phyloP scores from a whole-genome alignment of 1,140 invertebrate genomes.

The Conopomorpha cramerella region DNA sequence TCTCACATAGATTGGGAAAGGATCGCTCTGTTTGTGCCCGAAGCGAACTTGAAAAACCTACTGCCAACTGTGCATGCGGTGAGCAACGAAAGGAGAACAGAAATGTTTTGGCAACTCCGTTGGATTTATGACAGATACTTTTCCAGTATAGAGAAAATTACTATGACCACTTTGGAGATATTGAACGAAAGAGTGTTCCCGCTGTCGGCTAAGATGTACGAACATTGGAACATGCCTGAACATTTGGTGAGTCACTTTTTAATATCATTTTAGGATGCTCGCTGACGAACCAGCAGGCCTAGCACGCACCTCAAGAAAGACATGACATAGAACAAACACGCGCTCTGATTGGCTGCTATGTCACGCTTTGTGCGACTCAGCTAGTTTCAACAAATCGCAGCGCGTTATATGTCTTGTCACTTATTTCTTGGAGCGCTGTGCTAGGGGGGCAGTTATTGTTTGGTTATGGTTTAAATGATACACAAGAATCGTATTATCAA shows the following conservation, averaged over 20 bases:
- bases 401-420: no score
- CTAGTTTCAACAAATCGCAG: no score
- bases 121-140: slow-evolving; percentile 87
- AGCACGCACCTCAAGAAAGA: no score
- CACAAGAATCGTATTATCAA: no score
- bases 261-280: no score
- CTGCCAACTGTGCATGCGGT: slow-evolving; percentile 69
- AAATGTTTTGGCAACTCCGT: slow-evolving; percentile 69
- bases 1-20: slow-evolving; percentile 84
- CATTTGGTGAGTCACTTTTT: slow-evolving; percentile 62
- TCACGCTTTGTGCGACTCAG: no score
- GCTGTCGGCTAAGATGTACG: slow-evolving; percentile 75
- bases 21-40: slow-evolving; percentile 81
- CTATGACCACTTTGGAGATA: slow-evolving; percentile 82
- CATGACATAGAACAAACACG: no score
- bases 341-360: no score
- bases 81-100: slow-evolving; percentile 62
- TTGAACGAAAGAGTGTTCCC: slow-evolving; percentile 93
- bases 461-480: no score
- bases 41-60: slow-evolving; percentile 77
- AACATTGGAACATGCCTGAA: slow-evolving; percentile 85
- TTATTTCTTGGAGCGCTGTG: no score
- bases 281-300: no score
- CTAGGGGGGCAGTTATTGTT: no score
- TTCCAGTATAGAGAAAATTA: slow-evolving; percentile 77